Base-by-base conservation (phyloP, 2,113 vertebrate species). In the Arothron firmamentum region DNA sequence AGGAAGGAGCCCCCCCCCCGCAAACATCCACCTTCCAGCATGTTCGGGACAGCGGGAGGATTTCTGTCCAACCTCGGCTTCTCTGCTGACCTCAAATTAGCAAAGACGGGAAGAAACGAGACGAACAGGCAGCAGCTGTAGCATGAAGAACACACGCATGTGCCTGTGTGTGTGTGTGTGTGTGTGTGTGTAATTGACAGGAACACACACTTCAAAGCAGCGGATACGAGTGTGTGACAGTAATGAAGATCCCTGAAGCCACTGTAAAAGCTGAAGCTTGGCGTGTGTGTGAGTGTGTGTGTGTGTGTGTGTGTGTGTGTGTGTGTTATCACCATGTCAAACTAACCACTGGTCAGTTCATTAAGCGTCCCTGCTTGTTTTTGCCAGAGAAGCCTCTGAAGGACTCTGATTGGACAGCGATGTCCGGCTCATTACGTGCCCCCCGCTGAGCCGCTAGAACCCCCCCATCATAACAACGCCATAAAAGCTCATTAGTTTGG, bases 211-310 rank as follows among this genome's bases (percentile, higher is more conserved):
- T 64, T 68, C 16, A 77, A 75, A 79, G 73, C 43, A 57, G 62
- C 46, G 53, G 70, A 74, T 75, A 67, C 52, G 59, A 43, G 49
- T 31, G 28, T 31, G 51, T 62, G 76, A 72, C 72, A 72, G 70
- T 84, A 72, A 83, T 81, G 50, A 31, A 31, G 28, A 31, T 31
- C 28, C 28, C 28, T 31, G 28, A 31, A 31, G 28, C 28, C 8
- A 31, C 28, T 48, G 70, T 85, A 68, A 82, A 83, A 64, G 3
- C 15, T 19, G 12, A 6, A 43, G 42, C 42, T 43, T 15, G 3
- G 50, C 5, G 20, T 52, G 50, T 52, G 20, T 47, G 13, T 23
- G 28, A 4, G 28, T 31, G 28, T 31, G 28, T 31, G 28, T 31
- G 28, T 31, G 28, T 5, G 28, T 31, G 28, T 31, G 28, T 31